These are phyloP conservation scores for Maccullochella peelii DNA, from an alignment of 2,113 vertebrate species.

Conservation along the genomic window DNA sequence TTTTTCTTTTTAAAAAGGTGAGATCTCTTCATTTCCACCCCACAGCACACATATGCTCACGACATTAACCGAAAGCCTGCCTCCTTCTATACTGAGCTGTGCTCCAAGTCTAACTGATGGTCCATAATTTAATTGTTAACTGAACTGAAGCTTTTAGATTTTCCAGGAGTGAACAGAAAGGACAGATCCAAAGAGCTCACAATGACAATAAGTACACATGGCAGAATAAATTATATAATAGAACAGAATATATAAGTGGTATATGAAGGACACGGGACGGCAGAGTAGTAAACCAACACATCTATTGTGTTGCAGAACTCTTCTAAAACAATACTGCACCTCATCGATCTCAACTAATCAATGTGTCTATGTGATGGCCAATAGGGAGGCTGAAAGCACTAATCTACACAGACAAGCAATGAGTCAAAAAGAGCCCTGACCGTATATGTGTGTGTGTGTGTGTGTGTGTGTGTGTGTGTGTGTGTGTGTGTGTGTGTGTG, in stretches of 20 bases:
- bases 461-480: constrained; percentile 9
- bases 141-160: background rate
- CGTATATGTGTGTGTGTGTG: constrained; percentile 19
- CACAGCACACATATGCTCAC: constrained; percentile 32
- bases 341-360: constrained; percentile 73
- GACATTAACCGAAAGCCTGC: background rate
- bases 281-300: constrained; percentile 19
- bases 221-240: background rate
- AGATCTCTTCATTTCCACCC: constrained; percentile 47
- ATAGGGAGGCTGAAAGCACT: constrained; percentile 51
- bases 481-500: constrained; percentile 11
- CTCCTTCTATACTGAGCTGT: background rate
- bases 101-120: background rate
- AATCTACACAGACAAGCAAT: constrained; percentile 58
- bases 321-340: constrained; percentile 68
- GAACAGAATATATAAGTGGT: background rate
- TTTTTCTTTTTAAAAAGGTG: constrained; percentile 44
- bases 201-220: constrained; percentile 18
- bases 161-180: background rate
- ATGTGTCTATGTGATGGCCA: constrained; percentile 56
- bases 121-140: background rate
- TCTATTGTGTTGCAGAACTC: constrained; percentile 54
- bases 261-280: constrained; percentile 24
- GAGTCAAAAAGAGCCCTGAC: constrained; percentile 39
- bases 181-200: constrained; percentile 6